A percentile compares a stretch with the other conserved stretches of the same genome.
Evolutionary conservation across 2,888 invertebrate species (phyloP).

Genomic region (Melanostoma mellinum): DNA sequence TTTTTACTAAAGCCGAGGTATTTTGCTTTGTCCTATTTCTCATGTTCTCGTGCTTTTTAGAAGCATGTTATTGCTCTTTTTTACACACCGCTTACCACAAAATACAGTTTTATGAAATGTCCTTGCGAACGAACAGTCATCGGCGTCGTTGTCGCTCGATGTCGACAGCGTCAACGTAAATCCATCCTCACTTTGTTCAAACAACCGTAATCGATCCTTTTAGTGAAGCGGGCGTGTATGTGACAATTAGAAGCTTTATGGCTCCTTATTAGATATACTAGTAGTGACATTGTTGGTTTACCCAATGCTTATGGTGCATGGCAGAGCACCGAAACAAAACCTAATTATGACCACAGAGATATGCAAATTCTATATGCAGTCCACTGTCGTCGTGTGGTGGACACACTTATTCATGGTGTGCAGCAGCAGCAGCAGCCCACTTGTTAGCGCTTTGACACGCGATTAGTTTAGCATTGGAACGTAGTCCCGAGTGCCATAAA

Average conservation of each 20-base stretch:
- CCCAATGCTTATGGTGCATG: conserved; percentile 30
- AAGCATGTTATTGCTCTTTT: conserved; percentile 46
- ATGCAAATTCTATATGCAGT: conserved; percentile 60
- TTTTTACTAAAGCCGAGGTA: conserved; percentile 15
- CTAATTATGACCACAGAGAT: conserved; percentile 64
- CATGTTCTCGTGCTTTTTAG: conserved; percentile 34
- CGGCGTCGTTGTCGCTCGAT: background rate
- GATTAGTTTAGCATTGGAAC: conserved; percentile 60
- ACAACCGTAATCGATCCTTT: conserved; percentile 64
- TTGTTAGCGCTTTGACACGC: conserved; percentile 69
- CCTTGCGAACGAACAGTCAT: conserved; percentile 36
- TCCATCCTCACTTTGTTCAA: conserved; percentile 61
- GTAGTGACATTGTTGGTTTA: conserved; percentile 41
- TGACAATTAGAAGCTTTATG: conserved; percentile 67
- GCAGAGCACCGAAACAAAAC: conserved; percentile 52
- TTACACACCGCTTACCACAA: conserved; percentile 54
- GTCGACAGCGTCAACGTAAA: conserved; percentile 44
- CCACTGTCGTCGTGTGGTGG: conserved; percentile 28
- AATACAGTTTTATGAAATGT: conserved; percentile 51
- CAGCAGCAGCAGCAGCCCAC: conserved; percentile 54
- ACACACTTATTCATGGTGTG: conserved; percentile 37
- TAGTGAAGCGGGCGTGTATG: conserved; percentile 42
- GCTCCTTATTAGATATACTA: conserved; percentile 55
- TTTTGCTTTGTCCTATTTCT: conserved; percentile 10
- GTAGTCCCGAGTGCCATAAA: conserved; percentile 9